phyloP scores from a whole-genome alignment of 2,113 vertebrate species.

The Laticauda laticaudata region DNA sequence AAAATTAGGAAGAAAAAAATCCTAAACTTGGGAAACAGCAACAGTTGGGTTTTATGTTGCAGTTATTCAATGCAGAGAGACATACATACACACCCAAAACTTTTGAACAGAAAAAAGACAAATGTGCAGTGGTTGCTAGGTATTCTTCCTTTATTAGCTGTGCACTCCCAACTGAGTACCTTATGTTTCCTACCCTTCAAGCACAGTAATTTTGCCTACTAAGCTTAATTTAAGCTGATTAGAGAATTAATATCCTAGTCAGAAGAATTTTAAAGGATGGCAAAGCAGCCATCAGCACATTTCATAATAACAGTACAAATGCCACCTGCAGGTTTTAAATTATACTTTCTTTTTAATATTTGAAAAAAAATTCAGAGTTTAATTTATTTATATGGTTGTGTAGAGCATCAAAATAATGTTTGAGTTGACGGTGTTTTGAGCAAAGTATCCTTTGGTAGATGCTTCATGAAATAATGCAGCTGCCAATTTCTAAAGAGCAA shows the following conservation, averaged over 20 bases:
- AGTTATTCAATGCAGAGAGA: background rate
- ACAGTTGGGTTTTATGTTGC: background rate
- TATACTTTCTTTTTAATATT: background rate
- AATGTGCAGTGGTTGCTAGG: background rate
- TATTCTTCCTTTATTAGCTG: background rate
- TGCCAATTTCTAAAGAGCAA: background rate
- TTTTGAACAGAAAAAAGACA: too few relatives aligned
- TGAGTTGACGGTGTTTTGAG: background rate
- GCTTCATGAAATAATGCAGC: background rate
- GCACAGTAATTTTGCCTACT: background rate
- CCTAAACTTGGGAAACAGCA: background rate
- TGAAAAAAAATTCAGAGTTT: background rate
- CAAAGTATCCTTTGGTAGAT: background rate
- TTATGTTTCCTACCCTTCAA: background rate
- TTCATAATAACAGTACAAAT: background rate
- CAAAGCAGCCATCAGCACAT: background rate
- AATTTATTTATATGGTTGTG: background rate
- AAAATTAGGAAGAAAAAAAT: background rate
- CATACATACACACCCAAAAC: background rate
- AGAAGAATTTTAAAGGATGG: background rate
- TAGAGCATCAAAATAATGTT: background rate
- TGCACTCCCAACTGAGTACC: background rate
- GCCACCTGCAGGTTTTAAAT: background rate
- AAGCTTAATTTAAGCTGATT: conserved; percentile 7
- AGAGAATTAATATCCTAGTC: background rate